A percentile compares a stretch with the other conserved stretches of the same genome.
phyloP scores from a whole-genome alignment of 2,113 vertebrate genomes.

The Callaeas wilsoni region DNA sequence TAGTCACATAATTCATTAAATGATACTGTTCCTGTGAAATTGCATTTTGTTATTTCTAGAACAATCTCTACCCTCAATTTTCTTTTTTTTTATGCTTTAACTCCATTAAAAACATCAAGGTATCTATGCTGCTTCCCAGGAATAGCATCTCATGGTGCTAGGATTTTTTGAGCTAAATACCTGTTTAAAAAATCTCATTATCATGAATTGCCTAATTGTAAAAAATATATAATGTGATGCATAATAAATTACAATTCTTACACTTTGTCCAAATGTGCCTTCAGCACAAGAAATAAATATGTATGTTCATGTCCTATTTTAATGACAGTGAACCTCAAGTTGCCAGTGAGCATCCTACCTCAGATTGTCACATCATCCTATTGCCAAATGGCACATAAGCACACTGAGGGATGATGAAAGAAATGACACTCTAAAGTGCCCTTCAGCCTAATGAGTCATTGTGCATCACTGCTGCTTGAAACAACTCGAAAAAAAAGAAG shows the following conservation, averaged over 20 bases:
- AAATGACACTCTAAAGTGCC: background rate
- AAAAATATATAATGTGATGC: background rate
- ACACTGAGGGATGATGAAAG: constrained; percentile 15
- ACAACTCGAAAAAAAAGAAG: background rate
- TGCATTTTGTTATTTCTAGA: background rate
- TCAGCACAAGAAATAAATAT: background rate
- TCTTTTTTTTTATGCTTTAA: background rate
- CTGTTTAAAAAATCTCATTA: background rate
- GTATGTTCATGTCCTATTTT: background rate
- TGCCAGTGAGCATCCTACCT: background rate
- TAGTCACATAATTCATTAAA: background rate
- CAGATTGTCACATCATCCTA: constrained; percentile 3
- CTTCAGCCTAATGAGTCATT: background rate
- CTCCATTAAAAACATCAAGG: background rate
- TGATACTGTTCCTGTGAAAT: background rate
- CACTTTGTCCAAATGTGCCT: background rate
- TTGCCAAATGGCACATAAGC: background rate
- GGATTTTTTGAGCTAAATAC: background rate
- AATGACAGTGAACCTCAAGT: background rate
- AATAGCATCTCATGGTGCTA: background rate
- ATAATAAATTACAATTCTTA: background rate
- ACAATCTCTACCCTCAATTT: background rate
- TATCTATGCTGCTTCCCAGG: background rate
- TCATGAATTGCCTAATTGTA: background rate
- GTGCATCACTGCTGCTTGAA: background rate